Base-by-base conservation (phyloP, 2,888 invertebrate genomes). In the Macrosoma leucophasiata region DNA sequence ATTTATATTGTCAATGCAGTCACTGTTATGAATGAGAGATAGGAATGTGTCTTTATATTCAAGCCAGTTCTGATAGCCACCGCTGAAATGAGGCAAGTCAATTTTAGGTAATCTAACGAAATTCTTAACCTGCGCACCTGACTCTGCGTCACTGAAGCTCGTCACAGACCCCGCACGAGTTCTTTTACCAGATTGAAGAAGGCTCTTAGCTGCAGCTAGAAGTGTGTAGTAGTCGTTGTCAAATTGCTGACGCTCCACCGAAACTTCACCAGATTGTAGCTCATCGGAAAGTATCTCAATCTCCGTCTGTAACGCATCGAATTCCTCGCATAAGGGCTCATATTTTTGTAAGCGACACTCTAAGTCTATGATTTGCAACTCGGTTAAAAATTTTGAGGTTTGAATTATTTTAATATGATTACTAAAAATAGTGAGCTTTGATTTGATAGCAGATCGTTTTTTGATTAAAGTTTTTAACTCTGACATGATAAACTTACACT, bases 1-100 rank as follows among this genome's bases (percentile, higher is more conserved):
- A 6, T 28, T 36, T 7, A 41, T 37, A 10, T 34, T 12, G 26
- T 35, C 36, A n/a, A 39, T 26, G 11, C 20, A 13, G 9, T 39
- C 18, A 13, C 26, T 33, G n/a, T 32, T 19, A 32, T 41, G 37
- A 26, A 41, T 41, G 18, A 41, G 27, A 13, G 39, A 39, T 13
- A 13, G 7, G 15, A 22, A 28, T 3, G 38, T 43, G 22, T 41
- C 36, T 22, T 29, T 32, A 31, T 26, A 41, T 12, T 41, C 40
- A 4, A 44, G 27, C 43, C 41, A 42, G 18, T 31, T n/a, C 11
- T 40, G 39, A 37, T 39, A 44, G 29, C 13, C 17, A 17, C 44
- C 44, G 20, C 27, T 13, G 28, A 41, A 44, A 7, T 12, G 13
- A 36, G 38, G 49, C 19, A 44, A 29, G 28, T 39, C 36, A 25